phyloP scores from a whole-genome alignment of 2,113 vertebrate genomes.

The Gasterosteus aculeatus region DNA sequence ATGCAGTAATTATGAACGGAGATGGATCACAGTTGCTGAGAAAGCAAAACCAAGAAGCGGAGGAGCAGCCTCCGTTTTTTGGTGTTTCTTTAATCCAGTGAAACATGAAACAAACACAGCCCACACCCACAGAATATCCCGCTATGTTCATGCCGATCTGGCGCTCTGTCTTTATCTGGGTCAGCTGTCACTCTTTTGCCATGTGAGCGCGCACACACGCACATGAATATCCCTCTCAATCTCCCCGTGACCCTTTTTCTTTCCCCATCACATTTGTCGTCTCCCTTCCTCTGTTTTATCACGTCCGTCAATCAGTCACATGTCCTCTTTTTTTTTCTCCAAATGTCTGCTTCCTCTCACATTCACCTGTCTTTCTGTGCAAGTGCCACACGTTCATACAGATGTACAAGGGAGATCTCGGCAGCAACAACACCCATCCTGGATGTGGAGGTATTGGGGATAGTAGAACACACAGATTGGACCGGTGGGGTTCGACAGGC shows the following conservation, averaged over 20 bases:
- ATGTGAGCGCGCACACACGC: constrained; percentile 38
- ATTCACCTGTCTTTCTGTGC: background rate
- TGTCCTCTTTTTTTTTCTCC: background rate
- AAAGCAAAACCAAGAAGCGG: background rate
- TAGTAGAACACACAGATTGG: background rate
- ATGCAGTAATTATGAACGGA: constrained; percentile 16
- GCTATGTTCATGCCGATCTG: constrained; percentile 32
- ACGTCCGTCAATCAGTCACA: background rate
- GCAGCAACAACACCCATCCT: constrained; percentile 21
- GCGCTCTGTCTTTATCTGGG: constrained; percentile 68
- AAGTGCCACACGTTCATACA: background rate
- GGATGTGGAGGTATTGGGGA: background rate
- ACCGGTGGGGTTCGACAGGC: background rate
- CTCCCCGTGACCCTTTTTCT: constrained; percentile 64
- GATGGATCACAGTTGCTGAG: background rate
- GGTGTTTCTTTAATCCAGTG: background rate
- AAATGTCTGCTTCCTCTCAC: no score
- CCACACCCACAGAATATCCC: constrained; percentile 7
- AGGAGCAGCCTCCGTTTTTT: background rate
- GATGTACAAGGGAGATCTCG: background rate
- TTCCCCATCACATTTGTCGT: constrained; percentile 8
- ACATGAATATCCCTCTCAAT: constrained; percentile 65
- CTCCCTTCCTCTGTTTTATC: background rate
- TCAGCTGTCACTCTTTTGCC: constrained; percentile 70
- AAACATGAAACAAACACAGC: background rate